Percentiles rank a stretch among this genome's conserved stretches.
Conservation (phyloP, 2,888 invertebrate species). For the Andrena dorsata region DNA sequence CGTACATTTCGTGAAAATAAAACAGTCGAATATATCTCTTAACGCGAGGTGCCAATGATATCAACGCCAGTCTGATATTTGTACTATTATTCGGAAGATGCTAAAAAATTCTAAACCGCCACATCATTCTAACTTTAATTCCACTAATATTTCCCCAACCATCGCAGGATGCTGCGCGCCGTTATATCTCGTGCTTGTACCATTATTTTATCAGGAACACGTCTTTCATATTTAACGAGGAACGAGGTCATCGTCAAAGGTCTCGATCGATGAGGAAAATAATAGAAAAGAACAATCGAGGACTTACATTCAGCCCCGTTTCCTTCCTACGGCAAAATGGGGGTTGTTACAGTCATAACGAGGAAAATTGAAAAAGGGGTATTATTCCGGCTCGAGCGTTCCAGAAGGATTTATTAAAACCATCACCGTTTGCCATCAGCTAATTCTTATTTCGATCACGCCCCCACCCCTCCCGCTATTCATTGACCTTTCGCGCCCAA, state of each 20-base stretch:
- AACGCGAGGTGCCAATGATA: too few species aligned
- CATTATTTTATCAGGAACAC: slow-evolving; percentile 1
- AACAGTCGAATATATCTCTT: too few species aligned
- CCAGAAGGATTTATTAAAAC: not conserved
- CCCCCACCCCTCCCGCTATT: not conserved
- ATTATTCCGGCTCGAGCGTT: slow-evolving; percentile 14
- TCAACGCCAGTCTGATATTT: too few species aligned
- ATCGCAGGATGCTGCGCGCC: not conserved
- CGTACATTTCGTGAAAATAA: too few species aligned
- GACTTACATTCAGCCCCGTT: not conserved
- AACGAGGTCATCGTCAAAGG: slow-evolving; percentile 4
- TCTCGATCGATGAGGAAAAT: slow-evolving; percentile 10
- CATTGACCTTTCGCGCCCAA: not conserved
- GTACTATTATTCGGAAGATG: too few species aligned
- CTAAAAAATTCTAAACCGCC: too few species aligned
- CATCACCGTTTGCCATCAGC: too few species aligned
- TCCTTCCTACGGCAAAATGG: slow-evolving; percentile 1
- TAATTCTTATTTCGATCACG: slow-evolving; percentile 8
- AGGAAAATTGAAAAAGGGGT: slow-evolving; percentile 25
- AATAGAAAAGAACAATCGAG: slow-evolving; percentile 16
- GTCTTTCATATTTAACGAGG: not conserved
- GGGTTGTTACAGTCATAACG: slow-evolving; percentile 30
- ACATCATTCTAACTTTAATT: not conserved
- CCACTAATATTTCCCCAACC: not conserved
- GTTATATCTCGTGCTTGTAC: slow-evolving; percentile 1